Evolutionary conservation across 2,113 vertebrate species (phyloP).

Genomic region (Plecturocebus donacophilus): DNA sequence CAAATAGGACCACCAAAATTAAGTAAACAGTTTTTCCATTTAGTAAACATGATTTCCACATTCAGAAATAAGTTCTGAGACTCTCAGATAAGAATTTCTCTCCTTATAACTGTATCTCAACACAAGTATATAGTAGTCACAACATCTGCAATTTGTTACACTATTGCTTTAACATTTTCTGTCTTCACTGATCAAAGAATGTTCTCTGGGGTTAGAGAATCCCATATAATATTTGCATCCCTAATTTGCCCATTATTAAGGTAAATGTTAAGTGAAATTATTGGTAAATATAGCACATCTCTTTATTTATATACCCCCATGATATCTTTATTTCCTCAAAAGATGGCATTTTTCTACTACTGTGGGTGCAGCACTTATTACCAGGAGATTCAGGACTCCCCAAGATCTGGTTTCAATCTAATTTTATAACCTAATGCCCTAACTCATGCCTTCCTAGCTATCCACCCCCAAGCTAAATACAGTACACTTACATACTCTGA

Average conservation of each 20-base stretch:
- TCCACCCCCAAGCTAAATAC: neutral
- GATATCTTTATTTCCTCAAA: neutral
- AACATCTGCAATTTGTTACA: neutral
- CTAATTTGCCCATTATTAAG: neutral
- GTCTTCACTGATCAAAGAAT: neutral
- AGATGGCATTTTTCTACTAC: neutral
- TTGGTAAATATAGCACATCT: neutral
- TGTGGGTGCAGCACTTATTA: neutral
- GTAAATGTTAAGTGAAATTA: slow-evolving; percentile 3
- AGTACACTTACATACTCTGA: neutral
- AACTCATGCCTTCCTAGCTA: neutral
- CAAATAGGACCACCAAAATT: neutral
- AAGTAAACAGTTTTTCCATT: neutral
- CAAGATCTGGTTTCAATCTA: neutral
- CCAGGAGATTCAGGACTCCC: neutral
- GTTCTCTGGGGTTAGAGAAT: neutral
- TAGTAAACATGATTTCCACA: neutral
- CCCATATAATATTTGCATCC: neutral
- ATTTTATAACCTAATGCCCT: neutral
- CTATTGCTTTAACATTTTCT: neutral
- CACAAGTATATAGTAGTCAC: neutral
- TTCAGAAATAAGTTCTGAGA: neutral
- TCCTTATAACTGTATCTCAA: neutral
- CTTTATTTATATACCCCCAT: neutral
- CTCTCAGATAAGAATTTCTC: neutral